Evolutionary conservation across 92 coral and sea anemone species (phyloP).

Genomic region (Phenganax marumi): DNA sequence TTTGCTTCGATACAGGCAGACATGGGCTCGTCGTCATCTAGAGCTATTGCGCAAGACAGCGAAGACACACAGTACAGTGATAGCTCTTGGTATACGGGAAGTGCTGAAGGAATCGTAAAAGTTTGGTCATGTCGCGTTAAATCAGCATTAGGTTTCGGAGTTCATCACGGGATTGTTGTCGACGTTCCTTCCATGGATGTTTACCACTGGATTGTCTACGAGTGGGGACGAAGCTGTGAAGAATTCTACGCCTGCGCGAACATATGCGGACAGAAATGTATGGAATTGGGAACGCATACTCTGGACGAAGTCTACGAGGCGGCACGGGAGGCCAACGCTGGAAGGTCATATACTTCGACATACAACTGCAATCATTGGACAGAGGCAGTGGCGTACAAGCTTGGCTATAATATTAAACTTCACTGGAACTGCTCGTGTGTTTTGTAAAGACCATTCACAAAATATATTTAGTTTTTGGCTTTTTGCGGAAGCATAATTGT

Average conservation of each 20-base stretch:
- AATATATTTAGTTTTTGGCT: no score
- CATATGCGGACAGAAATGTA: not conserved
- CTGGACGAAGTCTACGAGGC: not conserved
- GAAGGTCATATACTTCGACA: not conserved
- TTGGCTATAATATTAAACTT: not conserved
- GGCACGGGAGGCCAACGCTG: not conserved
- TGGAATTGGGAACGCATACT: not conserved
- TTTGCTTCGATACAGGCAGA: not conserved
- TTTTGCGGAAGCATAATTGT: no score
- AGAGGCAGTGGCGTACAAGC: not conserved
- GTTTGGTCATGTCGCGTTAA: conserved; percentile 8
- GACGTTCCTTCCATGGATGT: not conserved
- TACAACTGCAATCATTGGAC: conserved; percentile 6
- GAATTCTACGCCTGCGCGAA: conserved; percentile 1
- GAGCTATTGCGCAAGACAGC: not conserved
- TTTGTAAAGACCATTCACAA: not conserved
- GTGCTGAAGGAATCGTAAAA: not conserved
- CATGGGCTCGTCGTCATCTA: conserved; percentile 4
- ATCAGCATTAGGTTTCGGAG: conserved; percentile 1
- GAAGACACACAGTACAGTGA: not conserved
- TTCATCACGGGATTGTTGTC: conserved; percentile 4
- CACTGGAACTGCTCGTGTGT: not conserved
- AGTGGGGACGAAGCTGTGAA: not conserved
- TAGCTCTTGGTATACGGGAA: not conserved
- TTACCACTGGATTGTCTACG: not conserved